phyloP scores from a whole-genome alignment of 2,888 invertebrate genomes.

The Eurytoma adleriae region DNA sequence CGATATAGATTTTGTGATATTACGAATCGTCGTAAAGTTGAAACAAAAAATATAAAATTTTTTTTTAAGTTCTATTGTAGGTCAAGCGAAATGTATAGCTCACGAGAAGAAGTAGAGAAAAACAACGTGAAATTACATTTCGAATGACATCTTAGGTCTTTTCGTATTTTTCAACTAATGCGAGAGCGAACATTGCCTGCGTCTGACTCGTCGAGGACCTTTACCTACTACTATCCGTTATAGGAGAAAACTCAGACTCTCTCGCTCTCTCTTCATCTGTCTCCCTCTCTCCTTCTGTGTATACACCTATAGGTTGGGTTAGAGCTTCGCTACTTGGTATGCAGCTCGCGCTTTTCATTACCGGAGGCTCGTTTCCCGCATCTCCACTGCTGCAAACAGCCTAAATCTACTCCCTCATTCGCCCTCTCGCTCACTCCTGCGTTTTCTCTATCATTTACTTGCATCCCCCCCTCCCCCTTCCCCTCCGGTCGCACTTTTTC shows the following conservation, averaged over 20 bases:
- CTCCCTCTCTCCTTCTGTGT: conserved; percentile 5
- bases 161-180: conserved; percentile 59
- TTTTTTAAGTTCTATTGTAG: too few relatives aligned
- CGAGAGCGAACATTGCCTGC: conserved; percentile 42
- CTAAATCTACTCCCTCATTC: conserved; percentile 73
- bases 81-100: too few relatives aligned
- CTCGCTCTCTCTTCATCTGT: conserved; percentile 16
- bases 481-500: background rate
- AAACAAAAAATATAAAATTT: too few relatives aligned
- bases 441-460: conserved; percentile 63
- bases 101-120: too few relatives aligned
- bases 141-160: background rate
- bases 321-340: conserved; percentile 78
- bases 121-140: too few relatives aligned
- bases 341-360: conserved; percentile 81
- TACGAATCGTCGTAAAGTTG: too few relatives aligned
- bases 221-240: conserved; percentile 66
- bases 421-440: conserved; percentile 60
- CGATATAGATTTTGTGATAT: too few relatives aligned
- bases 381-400: conserved; percentile 74
- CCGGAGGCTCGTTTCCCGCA: conserved; percentile 77
- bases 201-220: conserved; percentile 65
- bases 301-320: conserved; percentile 64
- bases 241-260: conserved; percentile 54
- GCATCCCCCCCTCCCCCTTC: conserved; percentile 56